phyloP scores from a whole-genome alignment of 2,113 vertebrate species.

The Stomatorhinus ivindoensis region DNA sequence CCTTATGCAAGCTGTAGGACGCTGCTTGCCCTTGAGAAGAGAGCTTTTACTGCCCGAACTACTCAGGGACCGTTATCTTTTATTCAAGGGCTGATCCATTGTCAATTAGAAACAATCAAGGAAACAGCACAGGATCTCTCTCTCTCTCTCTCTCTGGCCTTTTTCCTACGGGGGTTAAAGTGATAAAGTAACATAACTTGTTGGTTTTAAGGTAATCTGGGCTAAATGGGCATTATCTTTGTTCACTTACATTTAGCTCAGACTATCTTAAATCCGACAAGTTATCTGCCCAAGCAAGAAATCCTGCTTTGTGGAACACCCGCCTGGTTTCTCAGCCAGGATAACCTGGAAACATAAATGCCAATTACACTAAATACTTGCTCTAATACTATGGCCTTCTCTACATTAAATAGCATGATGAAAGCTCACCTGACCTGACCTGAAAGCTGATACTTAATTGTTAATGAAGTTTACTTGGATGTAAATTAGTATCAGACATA shows the following conservation, averaged over 20 bases:
- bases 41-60: not conserved
- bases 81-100: not conserved
- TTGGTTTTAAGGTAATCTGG: not conserved
- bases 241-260: not conserved
- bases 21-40: not conserved
- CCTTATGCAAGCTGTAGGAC: not conserved
- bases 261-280: not conserved
- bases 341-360: not conserved
- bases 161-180: not conserved
- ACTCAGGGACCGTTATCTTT: not conserved
- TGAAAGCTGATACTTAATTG: not conserved
- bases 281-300: not conserved
- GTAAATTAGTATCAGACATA: not conserved
- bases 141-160: not conserved
- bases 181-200: not conserved
- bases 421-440: not conserved
- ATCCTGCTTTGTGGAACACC: not conserved
- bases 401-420: not conserved
- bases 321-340: not conserved
- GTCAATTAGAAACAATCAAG: not conserved
- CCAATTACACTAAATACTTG: not conserved
- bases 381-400: not conserved
- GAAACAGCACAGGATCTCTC: not conserved
- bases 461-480: not conserved
- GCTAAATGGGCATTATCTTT: not conserved